Percentiles rank a stretch among this genome's conserved stretches.
phyloP scores from a whole-genome alignment of 2,888 invertebrate genomes.

The Troides oblongomaculatus region DNA sequence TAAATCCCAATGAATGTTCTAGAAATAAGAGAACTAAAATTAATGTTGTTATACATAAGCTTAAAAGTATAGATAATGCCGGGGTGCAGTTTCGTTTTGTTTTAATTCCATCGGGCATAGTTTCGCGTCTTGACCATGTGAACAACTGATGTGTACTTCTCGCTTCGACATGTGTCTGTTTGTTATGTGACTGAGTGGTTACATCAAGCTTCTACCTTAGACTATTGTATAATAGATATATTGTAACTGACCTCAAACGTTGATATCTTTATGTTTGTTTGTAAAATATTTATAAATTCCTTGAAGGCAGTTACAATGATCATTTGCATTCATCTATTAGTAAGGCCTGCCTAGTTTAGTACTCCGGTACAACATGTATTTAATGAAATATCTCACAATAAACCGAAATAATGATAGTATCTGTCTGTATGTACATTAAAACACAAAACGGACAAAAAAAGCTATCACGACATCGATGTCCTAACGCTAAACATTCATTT shows the following conservation, averaged over 20 bases:
- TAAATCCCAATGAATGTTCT: conserved; percentile 65
- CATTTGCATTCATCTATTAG: neutral
- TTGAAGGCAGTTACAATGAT: conserved; percentile 12
- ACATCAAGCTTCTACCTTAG: conserved; percentile 6
- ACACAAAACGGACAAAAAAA: conserved; percentile 46
- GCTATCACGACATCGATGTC: conserved; percentile 74
- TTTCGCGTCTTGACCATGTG: conserved; percentile 36
- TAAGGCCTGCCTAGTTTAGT: neutral
- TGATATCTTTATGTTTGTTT: neutral
- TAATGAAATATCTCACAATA: neutral
- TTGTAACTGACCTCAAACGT: conserved; percentile 21
- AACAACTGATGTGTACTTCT: conserved; percentile 18
- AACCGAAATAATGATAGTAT: conserved; percentile 7
- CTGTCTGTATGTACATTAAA: conserved; percentile 42
- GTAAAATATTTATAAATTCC: neutral
- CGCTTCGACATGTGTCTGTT: conserved; percentile 9
- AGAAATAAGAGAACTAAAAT: conserved; percentile 53
- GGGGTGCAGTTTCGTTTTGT: conserved; percentile 61
- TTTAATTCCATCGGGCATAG: conserved; percentile 43
- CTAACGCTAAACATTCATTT: conserved; percentile 69
- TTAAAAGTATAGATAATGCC: conserved; percentile 54
- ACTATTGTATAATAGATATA: neutral
- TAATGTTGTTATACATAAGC: conserved; percentile 53
- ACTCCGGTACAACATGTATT: neutral
- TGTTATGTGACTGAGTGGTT: conserved; percentile 10